A percentile compares a stretch with the other conserved stretches of the same genome.
Conservation (phyloP, 2,113 vertebrate genomes). For the Neomonachus schauinslandi region DNA sequence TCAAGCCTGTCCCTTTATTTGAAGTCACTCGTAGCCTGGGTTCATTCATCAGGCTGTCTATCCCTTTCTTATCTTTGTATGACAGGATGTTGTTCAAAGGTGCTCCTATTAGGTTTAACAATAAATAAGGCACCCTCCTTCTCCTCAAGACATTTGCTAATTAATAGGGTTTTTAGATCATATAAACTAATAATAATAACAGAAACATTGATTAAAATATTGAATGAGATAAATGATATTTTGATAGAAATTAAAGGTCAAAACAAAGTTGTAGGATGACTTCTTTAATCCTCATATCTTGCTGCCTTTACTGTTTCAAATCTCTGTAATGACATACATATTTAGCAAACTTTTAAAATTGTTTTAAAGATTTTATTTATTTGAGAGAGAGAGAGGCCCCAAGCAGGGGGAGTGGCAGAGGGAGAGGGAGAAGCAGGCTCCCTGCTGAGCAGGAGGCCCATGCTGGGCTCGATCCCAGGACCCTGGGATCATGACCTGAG, state of each 20-base stretch:
- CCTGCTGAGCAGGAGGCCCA: too few species aligned
- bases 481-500: not conserved
- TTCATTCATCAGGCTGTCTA: not conserved
- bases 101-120: too few species aligned
- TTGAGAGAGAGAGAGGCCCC: too few species aligned
- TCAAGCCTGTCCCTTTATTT: not conserved
- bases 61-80: not conserved
- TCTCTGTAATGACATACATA: not conserved
- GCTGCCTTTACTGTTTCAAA: not conserved
- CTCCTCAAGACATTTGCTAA: not conserved
- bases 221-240: not conserved
- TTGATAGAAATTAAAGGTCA: not conserved
- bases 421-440: too few species aligned
- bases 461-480: too few species aligned
- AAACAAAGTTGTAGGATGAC: not conserved
- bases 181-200: not conserved
- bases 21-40: not conserved
- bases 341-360: not conserved
- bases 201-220: not conserved
- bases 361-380: too few species aligned
- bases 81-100: not conserved
- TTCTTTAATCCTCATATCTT: not conserved
- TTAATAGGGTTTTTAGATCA: not conserved
- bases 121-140: not conserved
- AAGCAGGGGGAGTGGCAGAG: too few species aligned